Conservation (phyloP, 2,113 vertebrate species). For the Trematocara zebra region DNA sequence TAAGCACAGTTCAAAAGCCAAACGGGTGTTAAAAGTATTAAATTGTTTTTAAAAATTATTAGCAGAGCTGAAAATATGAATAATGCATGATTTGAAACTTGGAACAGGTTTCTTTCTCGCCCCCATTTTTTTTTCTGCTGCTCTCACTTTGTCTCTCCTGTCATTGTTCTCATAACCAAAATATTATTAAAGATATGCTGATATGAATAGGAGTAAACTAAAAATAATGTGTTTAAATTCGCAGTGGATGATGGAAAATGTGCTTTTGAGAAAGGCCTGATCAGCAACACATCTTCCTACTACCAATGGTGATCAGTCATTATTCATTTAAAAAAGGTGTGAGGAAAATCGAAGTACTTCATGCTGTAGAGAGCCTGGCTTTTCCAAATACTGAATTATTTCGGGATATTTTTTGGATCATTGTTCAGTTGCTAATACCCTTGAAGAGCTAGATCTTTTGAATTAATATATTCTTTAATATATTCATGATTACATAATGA, state of each 20-base stretch:
- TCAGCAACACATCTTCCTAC: neutral
- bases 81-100: neutral
- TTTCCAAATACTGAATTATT: neutral
- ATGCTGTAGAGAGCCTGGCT: neutral
- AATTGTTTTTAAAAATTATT: neutral
- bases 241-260: neutral
- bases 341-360: rapidly evolving
- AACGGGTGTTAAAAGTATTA: neutral
- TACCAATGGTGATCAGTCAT: neutral
- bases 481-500: neutral
- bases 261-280: neutral
- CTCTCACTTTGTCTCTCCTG: neutral
- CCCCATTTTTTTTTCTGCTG: neutral
- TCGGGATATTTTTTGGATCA: neutral
- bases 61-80: neutral
- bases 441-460: neutral
- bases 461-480: neutral
- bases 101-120: neutral
- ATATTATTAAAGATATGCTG: rapidly evolving
- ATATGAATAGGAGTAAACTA: neutral
- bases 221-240: neutral
- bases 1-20: neutral
- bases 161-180: neutral
- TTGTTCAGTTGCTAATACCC: neutral
- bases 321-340: neutral